Evolutionary conservation across 2,888 invertebrate genomes (phyloP), one percentile per base, ranked within the genome.

Genomic region (Galeopsomyia nigrocyanea): DNA sequence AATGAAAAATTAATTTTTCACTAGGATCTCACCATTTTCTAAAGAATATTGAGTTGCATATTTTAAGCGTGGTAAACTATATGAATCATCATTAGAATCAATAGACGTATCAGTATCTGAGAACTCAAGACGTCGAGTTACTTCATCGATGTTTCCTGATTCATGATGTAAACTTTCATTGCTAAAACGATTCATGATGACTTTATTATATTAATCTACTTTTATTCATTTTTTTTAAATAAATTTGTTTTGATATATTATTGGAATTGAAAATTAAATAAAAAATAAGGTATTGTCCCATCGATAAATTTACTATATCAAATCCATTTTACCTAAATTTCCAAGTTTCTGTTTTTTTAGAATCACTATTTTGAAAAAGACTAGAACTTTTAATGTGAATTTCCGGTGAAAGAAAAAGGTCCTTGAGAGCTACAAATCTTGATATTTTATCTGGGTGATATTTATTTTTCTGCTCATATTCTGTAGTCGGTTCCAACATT

Each of bases 361-460:
- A 67, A 50, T 77, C 68, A 53, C 57, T 65, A 39, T 67, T 75
- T 22, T 66, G 57, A 0, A 63, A 68, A 1, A 73, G 68, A n/a
- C 57, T 73, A 47, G 74, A 67, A 71, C 73, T 70, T 78, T 75
- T 58, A 75, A 76, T 75, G 65, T 75, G 77, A 65, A 78, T 78
- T 68, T 77, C 74, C 14, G 78, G 73, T 2, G 80, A 79, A 14
- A 83, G 71, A 62, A 84, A 83, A 60, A 84, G 79, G 76, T 84
- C 84, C 75, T 80, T 82, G 60, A 84, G 74, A 5, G 83, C 79
- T 31, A 84, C 82, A 58, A 82, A 83, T 77, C 78, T 83, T 21
- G 80, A 78, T 2, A 78, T 75, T 68, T 79, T 80, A 39, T 81
- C 80, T 14, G 76, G 3, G 26, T 3, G 56, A 16, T 46, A 55